phyloP scores from a whole-genome alignment of 35 echinoderm and acorn worm species.

The Heliocidaris erythrogramma region DNA sequence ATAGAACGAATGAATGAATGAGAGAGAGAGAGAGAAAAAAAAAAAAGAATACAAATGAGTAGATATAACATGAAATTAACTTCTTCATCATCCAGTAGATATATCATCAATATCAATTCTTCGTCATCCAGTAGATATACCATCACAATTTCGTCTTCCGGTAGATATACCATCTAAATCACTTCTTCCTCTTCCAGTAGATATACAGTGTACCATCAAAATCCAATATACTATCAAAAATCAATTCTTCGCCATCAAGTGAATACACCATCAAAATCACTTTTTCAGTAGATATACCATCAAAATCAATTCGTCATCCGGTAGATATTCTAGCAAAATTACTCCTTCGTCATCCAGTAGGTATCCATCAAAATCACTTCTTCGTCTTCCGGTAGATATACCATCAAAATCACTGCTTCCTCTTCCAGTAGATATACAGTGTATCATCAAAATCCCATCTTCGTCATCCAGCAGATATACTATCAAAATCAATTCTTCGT shows the following conservation, averaged over 20 bases:
- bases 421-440: background rate
- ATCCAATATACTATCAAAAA: too few species aligned
- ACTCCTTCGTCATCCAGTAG: too few species aligned
- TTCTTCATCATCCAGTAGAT: background rate
- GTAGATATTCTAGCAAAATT: background rate
- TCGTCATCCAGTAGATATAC: background rate
- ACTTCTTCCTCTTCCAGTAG: background rate
- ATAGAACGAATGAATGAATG: too few species aligned
- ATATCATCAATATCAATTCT: background rate
- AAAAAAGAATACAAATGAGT: too few species aligned
- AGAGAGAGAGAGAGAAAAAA: too few species aligned
- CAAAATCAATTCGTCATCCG: background rate
- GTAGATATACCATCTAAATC: background rate
- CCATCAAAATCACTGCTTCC: too few species aligned
- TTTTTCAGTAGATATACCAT: background rate
- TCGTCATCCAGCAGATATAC: background rate
- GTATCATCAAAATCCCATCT: background rate
- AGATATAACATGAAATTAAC: background rate
- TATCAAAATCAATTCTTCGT: background rate
- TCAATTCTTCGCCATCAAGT: background rate
- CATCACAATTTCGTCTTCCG: background rate
- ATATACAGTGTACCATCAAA: too few species aligned
- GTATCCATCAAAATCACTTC: too few species aligned
- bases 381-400: too few species aligned
- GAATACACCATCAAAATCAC: too few species aligned